phyloP scores from a whole-genome alignment of 2,888 invertebrate species.

The Aproaerema taeniolella region DNA sequence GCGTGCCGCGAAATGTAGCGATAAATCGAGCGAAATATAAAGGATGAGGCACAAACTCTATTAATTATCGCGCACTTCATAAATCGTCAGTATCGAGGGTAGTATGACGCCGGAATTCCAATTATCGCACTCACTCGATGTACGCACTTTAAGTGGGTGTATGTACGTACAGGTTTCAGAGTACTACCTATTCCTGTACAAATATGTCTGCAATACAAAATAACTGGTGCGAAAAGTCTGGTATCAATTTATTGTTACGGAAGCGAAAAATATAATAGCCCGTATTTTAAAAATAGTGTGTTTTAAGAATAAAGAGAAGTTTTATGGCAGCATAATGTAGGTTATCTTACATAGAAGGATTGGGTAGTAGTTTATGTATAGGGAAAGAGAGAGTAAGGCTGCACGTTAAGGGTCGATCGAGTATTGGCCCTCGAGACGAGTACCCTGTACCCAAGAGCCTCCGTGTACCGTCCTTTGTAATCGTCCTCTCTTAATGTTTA shows the following conservation, averaged over 20 bases:
- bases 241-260: neutral
- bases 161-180: conserved; percentile 7
- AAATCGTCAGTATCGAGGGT: conserved; percentile 12
- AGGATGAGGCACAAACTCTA: conserved; percentile 19
- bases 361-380: too few species aligned
- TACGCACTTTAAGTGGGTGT: conserved; percentile 6
- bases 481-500: conserved; percentile 27
- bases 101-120: conserved; percentile 14
- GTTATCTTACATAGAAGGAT: too few species aligned
- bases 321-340: too few species aligned
- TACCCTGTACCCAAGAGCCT: conserved; percentile 52
- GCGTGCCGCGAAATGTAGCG: conserved; percentile 40
- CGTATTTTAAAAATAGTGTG: neutral
- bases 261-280: neutral
- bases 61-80: conserved; percentile 16
- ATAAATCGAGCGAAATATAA: conserved; percentile 42
- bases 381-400: conserved; percentile 21
- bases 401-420: conserved; percentile 43
- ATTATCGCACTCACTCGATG: conserved; percentile 9
- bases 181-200: neutral
- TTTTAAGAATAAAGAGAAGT: too few species aligned
- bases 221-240: conserved; percentile 6
- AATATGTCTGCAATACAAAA: conserved; percentile 4
- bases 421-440: conserved; percentile 61
- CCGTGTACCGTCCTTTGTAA: conserved; percentile 36